Evolutionary conservation across 2,888 invertebrate species (phyloP).

Genomic region (Macrophya alboannulata): DNA sequence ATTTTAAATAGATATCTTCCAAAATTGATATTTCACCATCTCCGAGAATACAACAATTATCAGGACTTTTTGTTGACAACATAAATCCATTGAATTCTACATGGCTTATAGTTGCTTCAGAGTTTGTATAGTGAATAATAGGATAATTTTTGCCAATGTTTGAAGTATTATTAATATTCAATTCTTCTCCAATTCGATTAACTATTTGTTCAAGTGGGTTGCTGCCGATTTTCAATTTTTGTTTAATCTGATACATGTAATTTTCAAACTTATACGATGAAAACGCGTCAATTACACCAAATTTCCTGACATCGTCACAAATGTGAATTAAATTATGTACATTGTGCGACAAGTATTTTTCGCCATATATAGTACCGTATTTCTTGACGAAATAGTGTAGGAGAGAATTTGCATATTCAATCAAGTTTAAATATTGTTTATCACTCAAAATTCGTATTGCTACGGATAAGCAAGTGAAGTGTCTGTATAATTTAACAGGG

Average conservation of each 20-base stretch:
- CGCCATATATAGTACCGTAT: background rate
- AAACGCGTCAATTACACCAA: background rate
- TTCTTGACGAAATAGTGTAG: background rate
- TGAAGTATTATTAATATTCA: background rate
- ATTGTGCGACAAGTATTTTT: background rate
- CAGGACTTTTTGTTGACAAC: background rate
- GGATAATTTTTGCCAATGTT: background rate
- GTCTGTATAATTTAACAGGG: background rate
- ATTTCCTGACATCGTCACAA: background rate
- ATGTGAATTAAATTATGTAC: background rate
- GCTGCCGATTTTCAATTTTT: background rate
- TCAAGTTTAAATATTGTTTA: background rate
- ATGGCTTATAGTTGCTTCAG: background rate
- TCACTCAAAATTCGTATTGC: constrained; percentile 12
- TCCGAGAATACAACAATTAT: background rate
- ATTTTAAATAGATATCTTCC: background rate
- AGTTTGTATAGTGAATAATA: background rate
- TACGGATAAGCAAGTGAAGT: background rate
- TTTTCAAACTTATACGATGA: background rate
- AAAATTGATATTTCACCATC: background rate
- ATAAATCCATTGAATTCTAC: background rate
- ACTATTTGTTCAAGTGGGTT: constrained; percentile 14
- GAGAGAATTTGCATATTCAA: background rate
- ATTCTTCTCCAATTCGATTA: constrained; percentile 1
- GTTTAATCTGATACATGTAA: constrained; percentile 13